Evolutionary conservation across 2,888 invertebrate species (phyloP).

Genomic region (Lagria hirta): DNA sequence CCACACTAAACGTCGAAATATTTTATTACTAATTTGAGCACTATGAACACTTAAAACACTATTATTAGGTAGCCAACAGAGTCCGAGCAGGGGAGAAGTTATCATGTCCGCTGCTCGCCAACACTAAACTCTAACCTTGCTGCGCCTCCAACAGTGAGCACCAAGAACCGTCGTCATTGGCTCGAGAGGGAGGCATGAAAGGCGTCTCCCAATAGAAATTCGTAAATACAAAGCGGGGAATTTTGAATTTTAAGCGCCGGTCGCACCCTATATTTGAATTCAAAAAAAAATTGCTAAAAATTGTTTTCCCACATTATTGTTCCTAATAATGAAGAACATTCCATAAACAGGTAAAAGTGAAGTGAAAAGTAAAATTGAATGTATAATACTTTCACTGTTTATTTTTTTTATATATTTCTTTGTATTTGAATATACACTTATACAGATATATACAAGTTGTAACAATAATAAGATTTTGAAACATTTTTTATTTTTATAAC

Average conservation of each 20-base stretch:
- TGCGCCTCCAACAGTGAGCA: slow-evolving; percentile 54
- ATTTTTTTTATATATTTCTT: too few species aligned
- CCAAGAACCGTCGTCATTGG: slow-evolving; percentile 33
- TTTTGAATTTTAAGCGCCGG: slow-evolving; percentile 14
- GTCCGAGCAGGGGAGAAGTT: slow-evolving; percentile 56
- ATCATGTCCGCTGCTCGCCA: slow-evolving; percentile 56
- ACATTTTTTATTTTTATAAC: too few species aligned
- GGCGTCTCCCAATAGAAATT: slow-evolving; percentile 51
- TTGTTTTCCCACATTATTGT: too few species aligned
- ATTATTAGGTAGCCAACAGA: slow-evolving; percentile 55
- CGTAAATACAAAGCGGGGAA: slow-evolving; percentile 48
- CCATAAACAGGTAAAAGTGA: too few species aligned
- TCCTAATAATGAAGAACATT: too few species aligned
- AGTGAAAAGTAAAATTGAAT: too few species aligned
- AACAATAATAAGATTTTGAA: too few species aligned
- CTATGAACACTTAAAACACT: slow-evolving; percentile 48
- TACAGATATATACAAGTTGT: too few species aligned
- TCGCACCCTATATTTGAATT: slow-evolving; percentile 14
- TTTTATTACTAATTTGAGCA: slow-evolving; percentile 27
- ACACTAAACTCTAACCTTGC: slow-evolving; percentile 47
- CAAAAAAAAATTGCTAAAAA: too few species aligned
- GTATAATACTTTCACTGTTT: too few species aligned
- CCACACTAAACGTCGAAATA: slow-evolving; percentile 48
- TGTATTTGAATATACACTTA: too few species aligned
- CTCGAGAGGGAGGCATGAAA: slow-evolving; percentile 46